Evolutionary conservation across 2,113 vertebrate species (phyloP).

Genomic region (Hippocampus barbouri): DNA sequence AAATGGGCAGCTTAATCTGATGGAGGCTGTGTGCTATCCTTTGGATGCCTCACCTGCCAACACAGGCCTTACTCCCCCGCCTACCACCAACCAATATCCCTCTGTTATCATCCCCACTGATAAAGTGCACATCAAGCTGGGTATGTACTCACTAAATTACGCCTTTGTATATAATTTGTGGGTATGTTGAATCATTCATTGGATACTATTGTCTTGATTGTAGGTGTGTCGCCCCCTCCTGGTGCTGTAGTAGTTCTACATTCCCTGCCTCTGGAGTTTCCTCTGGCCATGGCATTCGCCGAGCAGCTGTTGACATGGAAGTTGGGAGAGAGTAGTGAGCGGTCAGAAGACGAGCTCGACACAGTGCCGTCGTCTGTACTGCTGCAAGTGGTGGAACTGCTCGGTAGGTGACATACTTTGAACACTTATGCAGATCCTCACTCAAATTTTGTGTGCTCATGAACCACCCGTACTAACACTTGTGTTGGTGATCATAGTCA

Average conservation of each 20-base stretch:
- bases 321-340: constrained; percentile 78
- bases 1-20: constrained; percentile 92
- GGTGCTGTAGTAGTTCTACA: constrained; percentile 89
- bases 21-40: constrained; percentile 90
- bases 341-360: constrained; percentile 86
- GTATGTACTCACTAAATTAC: constrained; percentile 60
- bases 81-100: constrained; percentile 95
- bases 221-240: constrained; percentile 93
- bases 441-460: background rate
- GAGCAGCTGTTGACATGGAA: constrained; percentile 94
- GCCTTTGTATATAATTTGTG: background rate
- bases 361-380: constrained; percentile 86
- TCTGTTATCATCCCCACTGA: constrained; percentile 91
- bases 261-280: constrained; percentile 94
- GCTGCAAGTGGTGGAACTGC: constrained; percentile 89
- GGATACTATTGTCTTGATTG: constrained; percentile 8
- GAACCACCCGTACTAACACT: too few relatives aligned
- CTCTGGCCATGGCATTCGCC: constrained; percentile 91
- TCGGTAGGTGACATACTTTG: constrained; percentile 73
- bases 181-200: background rate
- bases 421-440: background rate
- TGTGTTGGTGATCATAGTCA: background rate
- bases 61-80: constrained; percentile 91
- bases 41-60: constrained; percentile 94
- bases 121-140: constrained; percentile 92